Conservation (phyloP, 2,888 invertebrate genomes). For the Villa cingulata region DNA sequence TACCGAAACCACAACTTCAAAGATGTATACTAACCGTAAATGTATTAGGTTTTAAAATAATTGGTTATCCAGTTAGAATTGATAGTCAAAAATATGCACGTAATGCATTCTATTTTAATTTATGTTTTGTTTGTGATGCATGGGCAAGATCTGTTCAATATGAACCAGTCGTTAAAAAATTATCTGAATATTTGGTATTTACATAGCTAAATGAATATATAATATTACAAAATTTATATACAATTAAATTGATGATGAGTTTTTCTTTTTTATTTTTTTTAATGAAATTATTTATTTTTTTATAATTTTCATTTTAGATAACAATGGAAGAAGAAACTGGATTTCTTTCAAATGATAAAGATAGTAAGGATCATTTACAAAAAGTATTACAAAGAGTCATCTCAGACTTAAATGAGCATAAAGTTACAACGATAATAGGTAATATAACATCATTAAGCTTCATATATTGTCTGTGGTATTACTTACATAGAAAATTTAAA, state of each 20-base stretch:
- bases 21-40: conserved; percentile 81
- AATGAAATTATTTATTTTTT: not conserved
- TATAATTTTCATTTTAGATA: conserved; percentile 36
- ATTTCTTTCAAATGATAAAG: conserved; percentile 58
- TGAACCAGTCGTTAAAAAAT: conserved; percentile 86
- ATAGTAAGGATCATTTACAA: conserved; percentile 54
- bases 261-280: not conserved
- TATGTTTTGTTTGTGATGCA: conserved; percentile 87
- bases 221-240: no score
- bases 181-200: conserved; percentile 76
- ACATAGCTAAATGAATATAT: no score
- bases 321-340: conserved; percentile 76
- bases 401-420: conserved; percentile 65
- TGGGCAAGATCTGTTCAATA: conserved; percentile 82
- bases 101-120: conserved; percentile 90
- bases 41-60: conserved; percentile 66
- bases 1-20: conserved; percentile 85
- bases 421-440: conserved; percentile 64
- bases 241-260: no score
- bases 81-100: conserved; percentile 78
- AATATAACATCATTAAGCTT: conserved; percentile 23
- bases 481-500: not conserved
- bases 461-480: no score
- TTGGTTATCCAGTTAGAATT: conserved; percentile 85
- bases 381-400: conserved; percentile 66